Base-by-base conservation (phyloP, 2,113 vertebrate species). In the Coracopsis vasa region DNA sequence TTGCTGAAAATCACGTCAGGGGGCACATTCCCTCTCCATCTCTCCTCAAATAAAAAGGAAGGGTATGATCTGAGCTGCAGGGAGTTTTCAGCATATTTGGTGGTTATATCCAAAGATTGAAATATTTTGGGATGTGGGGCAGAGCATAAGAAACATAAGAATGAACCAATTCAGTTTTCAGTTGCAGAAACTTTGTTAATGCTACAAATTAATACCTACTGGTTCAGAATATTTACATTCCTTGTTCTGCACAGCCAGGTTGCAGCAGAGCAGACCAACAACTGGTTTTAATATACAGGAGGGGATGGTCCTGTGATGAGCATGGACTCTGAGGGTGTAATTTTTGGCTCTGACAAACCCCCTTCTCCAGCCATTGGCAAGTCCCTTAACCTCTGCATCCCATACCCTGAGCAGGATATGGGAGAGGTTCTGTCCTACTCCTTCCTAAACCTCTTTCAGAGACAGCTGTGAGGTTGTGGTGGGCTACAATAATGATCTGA, bases 171-270 rank as follows among this genome's bases (percentile, higher is more conserved):
- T 96, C 86, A 96, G 56, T 81, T 81, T 84, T 42, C 69, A 79
- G 82, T 5, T 2, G 31, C 4, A 2, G 44, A 70, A 70, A 35
- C 67, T 77, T 66, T 83, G 75, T 80, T 91, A 88, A 88, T 77
- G 56, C 69, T 93, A 56, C 85, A 92, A 94, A 96, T 97, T 84
- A 94, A 72, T 92, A 92, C 51, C 25, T 84, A 61, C 47, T 81
- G 80, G 88, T 88, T 61, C 73, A 80, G 86, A 96, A 92, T 93
- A 92, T 92, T 96, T 92, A 92, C 91, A 92, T 92, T 93, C 90
- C 94, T 92, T 61, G 61, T 39, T 71, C 92, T 11, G 4, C 53
- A 21, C 41, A 84, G 94, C 31, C 50, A 61, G 90, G 35, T 47
- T 60, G 53, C 80, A 92, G 88, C 83, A 81, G 44, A 84, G 72